These are phyloP conservation scores for Sarcophaga rosellei DNA, from an alignment of 2,888 invertebrate species.

Conservation along the genomic window DNA sequence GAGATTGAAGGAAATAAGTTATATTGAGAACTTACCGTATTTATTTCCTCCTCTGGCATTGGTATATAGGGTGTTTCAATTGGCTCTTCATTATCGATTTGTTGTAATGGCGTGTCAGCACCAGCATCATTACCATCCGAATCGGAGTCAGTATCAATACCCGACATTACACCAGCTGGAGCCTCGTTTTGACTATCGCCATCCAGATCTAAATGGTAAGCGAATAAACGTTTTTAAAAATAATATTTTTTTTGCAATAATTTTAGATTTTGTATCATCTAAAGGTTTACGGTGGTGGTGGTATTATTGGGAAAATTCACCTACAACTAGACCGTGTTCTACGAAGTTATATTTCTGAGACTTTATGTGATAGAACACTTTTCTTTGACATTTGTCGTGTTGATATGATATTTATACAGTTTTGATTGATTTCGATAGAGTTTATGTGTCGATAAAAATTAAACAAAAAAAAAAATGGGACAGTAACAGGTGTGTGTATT, in stretches of 20 bases:
- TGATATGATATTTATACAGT: neutral
- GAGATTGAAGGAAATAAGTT: constrained; percentile 27
- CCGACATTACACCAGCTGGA: constrained; percentile 82
- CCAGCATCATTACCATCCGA: constrained; percentile 82
- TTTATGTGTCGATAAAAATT: neutral
- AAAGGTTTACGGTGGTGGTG: neutral
- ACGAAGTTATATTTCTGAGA: constrained; percentile 7
- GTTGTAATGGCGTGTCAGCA: constrained; percentile 60
- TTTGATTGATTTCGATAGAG: neutral
- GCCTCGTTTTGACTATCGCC: constrained; percentile 87
- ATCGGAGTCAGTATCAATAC: constrained; percentile 83
- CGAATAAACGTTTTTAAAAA: neutral
- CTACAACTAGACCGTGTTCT: constrained; percentile 22
- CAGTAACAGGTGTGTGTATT: no score
- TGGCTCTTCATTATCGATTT: constrained; percentile 78
- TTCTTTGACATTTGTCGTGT: neutral
- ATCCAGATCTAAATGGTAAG: constrained; percentile 84
- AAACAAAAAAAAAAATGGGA: neutral
- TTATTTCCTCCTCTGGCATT: constrained; percentile 84
- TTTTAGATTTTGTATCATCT: neutral
- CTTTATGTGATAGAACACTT: neutral
- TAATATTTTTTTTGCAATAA: neutral
- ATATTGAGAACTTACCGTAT: constrained; percentile 79
- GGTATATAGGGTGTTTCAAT: constrained; percentile 84
- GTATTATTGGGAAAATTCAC: neutral